Conservation (phyloP, 2,113 vertebrate genomes). For the Caretta caretta region DNA sequence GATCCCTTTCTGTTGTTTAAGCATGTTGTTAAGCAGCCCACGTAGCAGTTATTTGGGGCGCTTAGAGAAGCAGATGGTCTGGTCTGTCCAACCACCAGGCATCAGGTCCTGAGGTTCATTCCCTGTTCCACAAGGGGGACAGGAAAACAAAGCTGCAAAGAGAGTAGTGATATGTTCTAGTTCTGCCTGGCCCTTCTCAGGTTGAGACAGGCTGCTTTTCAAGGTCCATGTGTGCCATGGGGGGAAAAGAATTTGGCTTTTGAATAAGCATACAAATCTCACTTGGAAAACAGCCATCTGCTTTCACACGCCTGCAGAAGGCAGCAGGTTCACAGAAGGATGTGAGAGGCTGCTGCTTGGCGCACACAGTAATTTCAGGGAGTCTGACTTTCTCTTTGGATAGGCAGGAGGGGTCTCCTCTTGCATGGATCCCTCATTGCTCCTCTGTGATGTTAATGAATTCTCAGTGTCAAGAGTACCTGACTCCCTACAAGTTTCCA, state of each 20-base stretch:
- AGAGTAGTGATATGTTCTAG: not conserved
- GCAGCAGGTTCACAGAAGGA: conserved; percentile 49
- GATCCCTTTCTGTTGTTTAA: not conserved
- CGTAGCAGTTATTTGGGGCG: not conserved
- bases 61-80: conserved; percentile 42
- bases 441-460: fast-evolving
- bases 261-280: conserved; percentile 7
- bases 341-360: conserved; percentile 32
- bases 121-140: not conserved
- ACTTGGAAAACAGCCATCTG: conserved; percentile 45
- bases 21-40: fast-evolving
- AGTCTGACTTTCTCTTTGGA: fast-evolving
- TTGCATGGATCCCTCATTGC: fast-evolving
- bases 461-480: not conserved
- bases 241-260: conserved; percentile 47
- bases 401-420: not conserved
- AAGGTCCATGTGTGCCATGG: not conserved
- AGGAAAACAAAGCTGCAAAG: not conserved
- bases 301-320: conserved; percentile 54
- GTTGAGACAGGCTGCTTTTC: not conserved
- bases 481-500: fast-evolving
- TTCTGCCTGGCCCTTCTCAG: not conserved
- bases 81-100: not conserved
- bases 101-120: not conserved
- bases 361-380: conserved; percentile 1